phyloP scores from a whole-genome alignment of 2,113 vertebrate genomes.

The Pleuronectes platessa region DNA sequence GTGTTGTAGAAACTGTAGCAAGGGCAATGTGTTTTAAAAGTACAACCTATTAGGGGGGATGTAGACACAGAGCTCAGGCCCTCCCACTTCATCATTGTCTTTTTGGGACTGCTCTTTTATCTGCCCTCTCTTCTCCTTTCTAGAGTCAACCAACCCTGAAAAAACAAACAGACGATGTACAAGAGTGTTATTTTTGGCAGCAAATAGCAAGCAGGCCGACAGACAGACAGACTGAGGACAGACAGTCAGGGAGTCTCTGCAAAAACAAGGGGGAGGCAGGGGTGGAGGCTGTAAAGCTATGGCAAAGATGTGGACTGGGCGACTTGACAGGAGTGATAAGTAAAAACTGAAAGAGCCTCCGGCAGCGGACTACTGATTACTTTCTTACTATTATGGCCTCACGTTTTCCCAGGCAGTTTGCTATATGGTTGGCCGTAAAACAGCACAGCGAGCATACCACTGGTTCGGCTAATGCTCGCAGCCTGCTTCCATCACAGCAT shows the following conservation, averaged over 20 bases:
- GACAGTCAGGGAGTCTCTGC: conserved; percentile 16
- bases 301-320: conserved; percentile 50
- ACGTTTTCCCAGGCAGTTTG: conserved; percentile 59
- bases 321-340: conserved; percentile 69
- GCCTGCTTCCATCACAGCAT: conserved; percentile 62
- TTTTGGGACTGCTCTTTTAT: conserved; percentile 32
- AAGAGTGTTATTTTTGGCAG: conserved; percentile 47
- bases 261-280: not conserved
- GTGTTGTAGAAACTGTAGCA: not conserved
- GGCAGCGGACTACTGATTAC: conserved; percentile 78
- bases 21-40: not conserved
- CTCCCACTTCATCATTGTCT: conserved; percentile 44
- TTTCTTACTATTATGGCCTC: conserved; percentile 73
- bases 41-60: not conserved
- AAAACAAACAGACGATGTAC: conserved; percentile 47
- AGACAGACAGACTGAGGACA: not conserved
- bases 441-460: conserved; percentile 64
- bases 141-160: conserved; percentile 51
- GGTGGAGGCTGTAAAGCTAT: conserved; percentile 37
- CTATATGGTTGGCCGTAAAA: conserved; percentile 69
- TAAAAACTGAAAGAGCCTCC: conserved; percentile 77
- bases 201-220: conserved; percentile 19
- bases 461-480: conserved; percentile 53
- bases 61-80: conserved; percentile 5
- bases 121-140: conserved; percentile 35